Conservation (phyloP, 2,888 invertebrate species). For the Mellilla xanthometata region DNA sequence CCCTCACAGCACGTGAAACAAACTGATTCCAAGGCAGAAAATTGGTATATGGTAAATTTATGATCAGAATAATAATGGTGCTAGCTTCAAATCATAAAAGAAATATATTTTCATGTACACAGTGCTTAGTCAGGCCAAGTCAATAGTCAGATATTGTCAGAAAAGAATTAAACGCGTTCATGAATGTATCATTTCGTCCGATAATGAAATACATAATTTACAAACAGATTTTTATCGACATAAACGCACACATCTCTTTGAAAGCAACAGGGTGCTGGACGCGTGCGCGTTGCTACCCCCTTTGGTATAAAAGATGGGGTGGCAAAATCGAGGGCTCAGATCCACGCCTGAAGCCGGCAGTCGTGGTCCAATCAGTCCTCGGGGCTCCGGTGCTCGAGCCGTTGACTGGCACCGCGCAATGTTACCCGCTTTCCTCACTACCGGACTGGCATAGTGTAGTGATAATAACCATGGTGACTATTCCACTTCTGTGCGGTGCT, state of each 20-base stretch:
- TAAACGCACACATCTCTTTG: slow-evolving; percentile 45
- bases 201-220: too few species aligned
- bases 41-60: too few species aligned
- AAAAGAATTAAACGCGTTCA: too few species aligned
- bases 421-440: slow-evolving; percentile 40
- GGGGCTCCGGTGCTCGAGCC: slow-evolving; percentile 31
- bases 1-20: too few species aligned
- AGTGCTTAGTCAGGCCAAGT: too few species aligned
- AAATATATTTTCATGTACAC: too few species aligned
- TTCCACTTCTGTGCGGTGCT: slow-evolving; percentile 45
- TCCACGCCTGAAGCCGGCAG: slow-evolving; percentile 54
- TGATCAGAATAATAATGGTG: too few species aligned
- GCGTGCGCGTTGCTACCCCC: slow-evolving; percentile 76
- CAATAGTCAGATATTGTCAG: too few species aligned
- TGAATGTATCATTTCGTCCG: too few species aligned
- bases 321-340: slow-evolving; percentile 58
- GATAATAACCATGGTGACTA: slow-evolving; percentile 46
- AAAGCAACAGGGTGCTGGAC: slow-evolving; percentile 81
- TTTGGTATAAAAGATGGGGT: slow-evolving; percentile 58
- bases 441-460: slow-evolving; percentile 46
- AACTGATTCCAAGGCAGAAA: too few species aligned
- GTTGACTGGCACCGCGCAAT: slow-evolving; percentile 48
- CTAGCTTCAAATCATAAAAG: too few species aligned
- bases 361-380: slow-evolving; percentile 44
- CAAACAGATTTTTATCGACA: slow-evolving; percentile 41